phyloP scores from a whole-genome alignment of 2,797 vertebrate species.

The Benthosema pterotum region DNA sequence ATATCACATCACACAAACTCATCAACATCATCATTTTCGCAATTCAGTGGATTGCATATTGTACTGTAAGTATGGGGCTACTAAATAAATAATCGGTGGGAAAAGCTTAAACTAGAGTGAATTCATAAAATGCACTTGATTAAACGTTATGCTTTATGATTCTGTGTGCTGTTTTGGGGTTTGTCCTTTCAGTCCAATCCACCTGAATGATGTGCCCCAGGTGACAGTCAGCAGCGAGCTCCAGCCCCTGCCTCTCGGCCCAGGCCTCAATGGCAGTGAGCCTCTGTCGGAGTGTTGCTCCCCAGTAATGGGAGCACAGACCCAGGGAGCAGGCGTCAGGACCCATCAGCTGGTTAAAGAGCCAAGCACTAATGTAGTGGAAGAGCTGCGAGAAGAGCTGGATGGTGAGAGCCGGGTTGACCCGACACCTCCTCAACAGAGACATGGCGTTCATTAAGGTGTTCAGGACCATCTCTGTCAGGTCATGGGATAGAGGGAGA shows the following conservation, averaged over 20 bases:
- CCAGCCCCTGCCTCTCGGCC: conserved; percentile 96
- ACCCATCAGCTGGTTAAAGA: conserved; percentile 89
- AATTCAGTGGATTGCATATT: too few species aligned
- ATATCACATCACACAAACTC: too few species aligned
- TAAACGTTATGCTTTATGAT: too few species aligned
- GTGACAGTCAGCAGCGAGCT: conserved; percentile 93
- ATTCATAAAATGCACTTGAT: too few species aligned
- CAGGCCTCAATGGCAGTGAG: conserved; percentile 89
- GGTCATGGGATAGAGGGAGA: conserved; percentile 1
- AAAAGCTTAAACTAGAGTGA: too few species aligned
- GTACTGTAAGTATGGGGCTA: background rate
- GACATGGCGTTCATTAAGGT: conserved; percentile 91
- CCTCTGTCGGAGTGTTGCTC: conserved; percentile 88
- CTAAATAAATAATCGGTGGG: background rate
- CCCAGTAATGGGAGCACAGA: conserved; percentile 93
- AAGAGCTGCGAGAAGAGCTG: conserved; percentile 97
- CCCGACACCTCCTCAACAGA: conserved; percentile 87
- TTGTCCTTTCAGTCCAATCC: too few species aligned
- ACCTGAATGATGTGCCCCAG: conserved; percentile 93
- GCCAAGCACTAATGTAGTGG: conserved; percentile 95
- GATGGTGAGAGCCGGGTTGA: conserved; percentile 92
- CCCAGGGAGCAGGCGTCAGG: conserved; percentile 76
- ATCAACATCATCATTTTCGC: too few species aligned
- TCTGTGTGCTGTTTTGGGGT: too few species aligned
- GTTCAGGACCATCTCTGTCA: conserved; percentile 89